These are phyloP conservation scores for Dendrolimus pini DNA, from an alignment of 2,888 invertebrate genomes.

Conservation along the genomic window DNA sequence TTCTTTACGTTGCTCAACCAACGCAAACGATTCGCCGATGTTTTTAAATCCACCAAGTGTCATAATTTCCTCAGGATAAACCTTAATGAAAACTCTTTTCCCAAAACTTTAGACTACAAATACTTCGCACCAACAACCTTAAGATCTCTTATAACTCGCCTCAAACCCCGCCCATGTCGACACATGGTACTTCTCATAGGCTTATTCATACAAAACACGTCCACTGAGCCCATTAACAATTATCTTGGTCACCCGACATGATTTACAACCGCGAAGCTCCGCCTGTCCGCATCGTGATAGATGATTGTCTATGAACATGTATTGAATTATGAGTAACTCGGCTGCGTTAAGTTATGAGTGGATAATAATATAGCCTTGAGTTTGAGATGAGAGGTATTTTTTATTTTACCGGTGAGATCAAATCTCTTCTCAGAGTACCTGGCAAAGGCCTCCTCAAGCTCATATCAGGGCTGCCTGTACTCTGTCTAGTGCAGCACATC, in stretches of 20 bases:
- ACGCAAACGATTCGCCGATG: no score
- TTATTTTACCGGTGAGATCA: no score
- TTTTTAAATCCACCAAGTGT: no score
- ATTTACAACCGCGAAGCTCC: conserved; percentile 45
- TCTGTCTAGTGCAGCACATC: no score
- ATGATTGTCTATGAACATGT: conserved; percentile 26
- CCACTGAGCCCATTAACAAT: conserved; percentile 33
- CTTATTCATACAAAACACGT: conserved; percentile 16
- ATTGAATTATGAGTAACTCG: conserved; percentile 29
- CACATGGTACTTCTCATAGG: background rate
- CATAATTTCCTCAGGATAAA: no score
- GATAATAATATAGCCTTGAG: background rate
- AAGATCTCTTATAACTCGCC: background rate
- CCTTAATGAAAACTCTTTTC: background rate
- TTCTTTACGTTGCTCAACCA: no score
- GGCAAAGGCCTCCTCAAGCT: no score
- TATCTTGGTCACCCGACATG: conserved; percentile 32
- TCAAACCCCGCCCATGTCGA: conserved; percentile 3
- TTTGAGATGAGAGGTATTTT: no score
- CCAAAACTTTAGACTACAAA: background rate
- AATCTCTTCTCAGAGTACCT: no score
- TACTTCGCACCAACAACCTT: background rate
- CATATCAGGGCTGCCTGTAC: no score
- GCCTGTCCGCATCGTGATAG: conserved; percentile 47
- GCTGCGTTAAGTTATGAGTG: conserved; percentile 8